Evolutionary conservation across 2,888 invertebrate genomes (phyloP).

Genomic region (Stramonita haemastoma): DNA sequence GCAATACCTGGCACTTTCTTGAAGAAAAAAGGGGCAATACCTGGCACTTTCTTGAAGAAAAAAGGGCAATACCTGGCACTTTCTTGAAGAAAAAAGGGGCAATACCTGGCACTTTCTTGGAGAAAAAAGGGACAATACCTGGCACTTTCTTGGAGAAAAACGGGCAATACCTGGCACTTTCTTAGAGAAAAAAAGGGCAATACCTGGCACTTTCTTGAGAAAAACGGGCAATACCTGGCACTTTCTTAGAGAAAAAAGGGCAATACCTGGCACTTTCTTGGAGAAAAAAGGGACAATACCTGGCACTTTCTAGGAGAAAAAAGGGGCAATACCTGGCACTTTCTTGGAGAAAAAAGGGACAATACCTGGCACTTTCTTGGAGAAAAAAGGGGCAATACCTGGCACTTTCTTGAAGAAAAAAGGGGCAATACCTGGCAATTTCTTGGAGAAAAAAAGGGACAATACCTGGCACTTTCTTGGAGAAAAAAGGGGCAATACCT

Average conservation of each 20-base stretch:
- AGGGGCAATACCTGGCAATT: slow-evolving; percentile 71
- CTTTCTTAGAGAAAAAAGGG: slow-evolving; percentile 74
- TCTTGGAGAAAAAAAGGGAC: slow-evolving; percentile 74
- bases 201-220: slow-evolving; percentile 74
- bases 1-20: slow-evolving; percentile 72
- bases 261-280: slow-evolving; percentile 71
- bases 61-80: slow-evolving; percentile 71
- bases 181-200: slow-evolving; percentile 72
- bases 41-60: slow-evolving; percentile 74
- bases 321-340: slow-evolving; percentile 71
- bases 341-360: slow-evolving; percentile 74
- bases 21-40: slow-evolving; percentile 73
- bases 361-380: slow-evolving; percentile 72
- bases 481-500: slow-evolving; percentile 73
- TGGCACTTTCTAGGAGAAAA: slow-evolving; percentile 73
- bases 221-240: slow-evolving; percentile 72
- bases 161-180: slow-evolving; percentile 71
- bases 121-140: slow-evolving; percentile 73
- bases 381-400: slow-evolving; percentile 73
- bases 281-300: slow-evolving; percentile 75
- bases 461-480: slow-evolving; percentile 72
- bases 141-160: slow-evolving; percentile 74
- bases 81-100: slow-evolving; percentile 74
- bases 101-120: slow-evolving; percentile 72
- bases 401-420: slow-evolving; percentile 74